Evolutionary conservation across 2,888 invertebrate species (phyloP), one percentile per base, ranked within the genome.

Genomic region (Tetranychus piercei): DNA sequence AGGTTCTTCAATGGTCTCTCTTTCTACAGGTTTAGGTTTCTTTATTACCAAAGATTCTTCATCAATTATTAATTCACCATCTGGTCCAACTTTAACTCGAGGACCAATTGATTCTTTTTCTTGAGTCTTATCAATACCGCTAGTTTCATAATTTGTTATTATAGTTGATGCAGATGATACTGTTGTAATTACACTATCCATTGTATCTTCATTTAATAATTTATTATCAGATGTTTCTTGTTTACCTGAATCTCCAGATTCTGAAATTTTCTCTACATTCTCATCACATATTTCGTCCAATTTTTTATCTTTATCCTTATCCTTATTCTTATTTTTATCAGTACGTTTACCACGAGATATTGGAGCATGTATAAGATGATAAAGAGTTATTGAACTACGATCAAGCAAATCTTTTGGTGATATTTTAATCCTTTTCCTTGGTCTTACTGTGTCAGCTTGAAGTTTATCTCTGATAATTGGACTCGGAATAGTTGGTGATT

Each of bases 31-130:
- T 9, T 75, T 74, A 9, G 75, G 73, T 69, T 73, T 69, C 9
- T 74, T 73, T 79, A 83, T 81, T 80, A 86, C 88, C 81, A 92
- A 85, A 80, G 91, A 92, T 81, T 89, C 87, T 80, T 92, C 91
- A 80, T 94, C 93, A 1, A 94, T 83, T 75, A 92, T 87, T 75
- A 93, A 87, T 82, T 91, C 88, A 0, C 92, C 93, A 79, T 92
- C 88, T 0, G 90, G 88, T 1, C 91, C 91, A 1, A 94, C 86
- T 84, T 90, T 92, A 69, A 94, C 87, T 82, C 91, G 90, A 0
- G 92, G 92, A 7, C 69, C 77, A 4, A 69, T 23, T 20, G 66
- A 66, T 20, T 11, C 20, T 66, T 18, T 66, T 20, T 66, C 9
- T 18, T 7, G 20, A 15, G 18, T 18, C 2, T 66, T 18, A 7